Evolutionary conservation across 2,797 vertebrate genomes (phyloP).

Genomic region (Perodicticus potto): DNA sequence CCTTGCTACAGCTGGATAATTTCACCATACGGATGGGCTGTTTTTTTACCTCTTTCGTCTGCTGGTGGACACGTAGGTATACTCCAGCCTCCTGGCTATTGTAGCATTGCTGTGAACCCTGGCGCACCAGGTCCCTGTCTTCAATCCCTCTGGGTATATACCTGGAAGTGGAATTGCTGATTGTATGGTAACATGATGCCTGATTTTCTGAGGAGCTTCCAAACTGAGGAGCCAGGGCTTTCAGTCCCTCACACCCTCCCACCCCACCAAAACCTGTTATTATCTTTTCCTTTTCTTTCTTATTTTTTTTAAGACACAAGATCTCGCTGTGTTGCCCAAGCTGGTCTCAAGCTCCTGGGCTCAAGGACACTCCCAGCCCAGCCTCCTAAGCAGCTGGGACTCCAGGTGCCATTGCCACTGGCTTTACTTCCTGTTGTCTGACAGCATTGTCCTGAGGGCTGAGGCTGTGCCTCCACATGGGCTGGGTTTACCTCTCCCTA

Average conservation of each 20-base stretch:
- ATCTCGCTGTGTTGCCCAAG: neutral
- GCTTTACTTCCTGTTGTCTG: neutral
- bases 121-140: neutral
- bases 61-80: fast-evolving
- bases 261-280: neutral
- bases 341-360: neutral
- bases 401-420: neutral
- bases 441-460: fast-evolving
- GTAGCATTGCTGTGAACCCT: neutral
- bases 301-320: neutral
- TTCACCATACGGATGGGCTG: fast-evolving
- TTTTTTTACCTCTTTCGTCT: fast-evolving
- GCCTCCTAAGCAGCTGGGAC: neutral
- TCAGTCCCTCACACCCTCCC: too few species aligned
- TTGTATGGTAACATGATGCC: fast-evolving
- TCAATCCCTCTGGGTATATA: fast-evolving
- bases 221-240: too few species aligned
- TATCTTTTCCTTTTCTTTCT: neutral
- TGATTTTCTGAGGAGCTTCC: neutral
- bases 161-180: too few species aligned
- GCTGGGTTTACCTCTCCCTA: neutral
- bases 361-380: neutral
- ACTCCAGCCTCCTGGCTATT: neutral
- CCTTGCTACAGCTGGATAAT: fast-evolving
- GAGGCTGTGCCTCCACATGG: neutral